Percentiles rank a stretch among this genome's conserved stretches.
phyloP scores from a whole-genome alignment of 1,140 invertebrate genomes.

The Callitettix versicolor region DNA sequence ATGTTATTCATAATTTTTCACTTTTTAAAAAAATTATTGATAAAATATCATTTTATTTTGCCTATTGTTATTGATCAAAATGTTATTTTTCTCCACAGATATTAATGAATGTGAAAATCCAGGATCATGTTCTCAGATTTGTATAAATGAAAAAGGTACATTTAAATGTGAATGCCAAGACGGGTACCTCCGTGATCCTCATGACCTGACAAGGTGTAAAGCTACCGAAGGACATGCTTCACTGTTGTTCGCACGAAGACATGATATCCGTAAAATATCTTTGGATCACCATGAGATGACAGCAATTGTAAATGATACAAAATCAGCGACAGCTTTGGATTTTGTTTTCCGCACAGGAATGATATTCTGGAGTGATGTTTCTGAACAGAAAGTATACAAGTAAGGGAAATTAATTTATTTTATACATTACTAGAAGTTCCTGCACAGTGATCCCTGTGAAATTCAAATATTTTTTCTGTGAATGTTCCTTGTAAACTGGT shows the following conservation, averaged over 20 bases:
- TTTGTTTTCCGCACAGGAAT: constrained; percentile 68
- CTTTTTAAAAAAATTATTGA: no score
- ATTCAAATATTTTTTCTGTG: no score
- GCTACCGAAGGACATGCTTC: constrained; percentile 62
- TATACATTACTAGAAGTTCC: no score
- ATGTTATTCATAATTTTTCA: no score
- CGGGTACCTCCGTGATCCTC: constrained; percentile 78
- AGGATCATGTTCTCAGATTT: constrained; percentile 86
- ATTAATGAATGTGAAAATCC: constrained; percentile 83
- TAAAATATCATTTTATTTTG: no score
- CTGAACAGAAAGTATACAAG: constrained; percentile 43
- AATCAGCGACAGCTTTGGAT: constrained; percentile 80
- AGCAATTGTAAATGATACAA: constrained; percentile 64
- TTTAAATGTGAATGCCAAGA: constrained; percentile 86
- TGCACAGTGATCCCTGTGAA: no score
- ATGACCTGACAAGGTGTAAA: constrained; percentile 72
- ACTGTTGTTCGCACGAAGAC: constrained; percentile 71
- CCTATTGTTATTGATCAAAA: no score
- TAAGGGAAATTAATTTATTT: constrained; percentile 11
- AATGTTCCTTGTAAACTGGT: no score
- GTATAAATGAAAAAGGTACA: constrained; percentile 78
- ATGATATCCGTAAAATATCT: constrained; percentile 68
- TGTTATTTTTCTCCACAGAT: constrained; percentile 57
- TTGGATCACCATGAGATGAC: constrained; percentile 81
- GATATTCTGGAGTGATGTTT: constrained; percentile 81